Evolutionary conservation across 1,140 invertebrate genomes (phyloP), one percentile per base, ranked within the genome.

Genomic region (Drosophila athabasca): DNA sequence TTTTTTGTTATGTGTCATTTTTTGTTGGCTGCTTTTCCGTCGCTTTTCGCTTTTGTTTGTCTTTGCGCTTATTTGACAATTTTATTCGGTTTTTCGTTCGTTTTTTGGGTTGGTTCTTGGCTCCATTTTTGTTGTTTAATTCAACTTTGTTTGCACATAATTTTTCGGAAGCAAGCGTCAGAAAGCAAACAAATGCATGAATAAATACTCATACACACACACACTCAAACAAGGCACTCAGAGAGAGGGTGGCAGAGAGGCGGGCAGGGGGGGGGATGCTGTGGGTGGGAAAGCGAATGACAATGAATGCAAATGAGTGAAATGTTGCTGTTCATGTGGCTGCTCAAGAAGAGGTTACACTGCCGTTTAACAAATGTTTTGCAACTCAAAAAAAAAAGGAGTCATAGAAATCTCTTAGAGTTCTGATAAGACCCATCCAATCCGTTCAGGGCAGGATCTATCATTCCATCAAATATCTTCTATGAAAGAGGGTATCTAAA

Each of bases 101-200:
- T 51, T 70, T 81, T 77, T 60, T 58, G 19, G 26, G 19, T 19
- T 2, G 24, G 17, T 66, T 50, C 11, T 29, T 61, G 17, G 0
- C 61, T 61, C 55, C 31, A 44, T 74, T 52, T 79, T 66, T 70
- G 46, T 87, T 19, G 17, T 87, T 87, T 79, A 87, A 85, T 87
- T 82, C 70, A 75, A 87, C 65, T 75, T 88, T 85, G 78, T 85
- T 87, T 82, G 78, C 83, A 79, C 82, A 87, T 87, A 82, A 87
- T 87, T 87, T 87, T 87, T 87, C 62, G 83, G 83, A 87, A 87
- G 78, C 82, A 87, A 88, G 82, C 83, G 82, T 82, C 82, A 87
- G 70, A 87, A 87, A 65, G 78, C 83, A 87, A 87, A 87, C 82
- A 87, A 87, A 85, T 85, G 81, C 81, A 85, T 85, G 82, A 85